A percentile compares a stretch with the other conserved stretches of the same genome.
Evolutionary conservation across 1,140 invertebrate genomes (phyloP).

Genomic region (Lepidurus arcticus): DNA sequence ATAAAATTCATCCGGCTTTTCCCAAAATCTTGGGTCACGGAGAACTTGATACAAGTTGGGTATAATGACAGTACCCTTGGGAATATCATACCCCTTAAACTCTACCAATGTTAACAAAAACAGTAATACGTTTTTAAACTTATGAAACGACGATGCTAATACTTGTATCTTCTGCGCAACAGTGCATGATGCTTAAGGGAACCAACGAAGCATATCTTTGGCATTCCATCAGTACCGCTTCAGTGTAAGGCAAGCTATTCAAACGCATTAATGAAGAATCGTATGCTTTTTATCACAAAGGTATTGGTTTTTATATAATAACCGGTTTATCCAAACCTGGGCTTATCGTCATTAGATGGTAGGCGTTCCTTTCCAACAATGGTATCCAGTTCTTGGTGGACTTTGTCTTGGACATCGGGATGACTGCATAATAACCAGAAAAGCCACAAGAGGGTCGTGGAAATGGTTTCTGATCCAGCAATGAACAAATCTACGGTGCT

Average conservation of each 20-base stretch:
- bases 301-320: background rate
- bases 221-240: slow-evolving; percentile 28
- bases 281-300: background rate
- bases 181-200: background rate
- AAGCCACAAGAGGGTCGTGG: background rate
- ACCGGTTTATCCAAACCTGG: background rate
- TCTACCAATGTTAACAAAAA: too few species aligned
- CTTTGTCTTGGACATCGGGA: slow-evolving; percentile 39
- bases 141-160: too few species aligned
- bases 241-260: slow-evolving; percentile 30
- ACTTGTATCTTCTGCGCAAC: background rate
- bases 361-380: slow-evolving; percentile 37
- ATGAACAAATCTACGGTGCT: slow-evolving; percentile 24
- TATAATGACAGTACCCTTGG: too few species aligned
- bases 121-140: too few species aligned
- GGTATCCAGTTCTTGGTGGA: slow-evolving; percentile 42
- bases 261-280: background rate
- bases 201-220: slow-evolving; percentile 23
- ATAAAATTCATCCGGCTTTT: background rate
- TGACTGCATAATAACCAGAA: slow-evolving; percentile 11
- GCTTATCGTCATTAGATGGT: background rate
- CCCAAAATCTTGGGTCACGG: background rate
- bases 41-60: background rate
- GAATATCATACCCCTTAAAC: background rate
- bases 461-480: slow-evolving; percentile 30